Percentiles rank a stretch among this genome's conserved stretches.
phyloP scores from a whole-genome alignment of 2,113 vertebrate species.

The Cygnus buccinator region DNA sequence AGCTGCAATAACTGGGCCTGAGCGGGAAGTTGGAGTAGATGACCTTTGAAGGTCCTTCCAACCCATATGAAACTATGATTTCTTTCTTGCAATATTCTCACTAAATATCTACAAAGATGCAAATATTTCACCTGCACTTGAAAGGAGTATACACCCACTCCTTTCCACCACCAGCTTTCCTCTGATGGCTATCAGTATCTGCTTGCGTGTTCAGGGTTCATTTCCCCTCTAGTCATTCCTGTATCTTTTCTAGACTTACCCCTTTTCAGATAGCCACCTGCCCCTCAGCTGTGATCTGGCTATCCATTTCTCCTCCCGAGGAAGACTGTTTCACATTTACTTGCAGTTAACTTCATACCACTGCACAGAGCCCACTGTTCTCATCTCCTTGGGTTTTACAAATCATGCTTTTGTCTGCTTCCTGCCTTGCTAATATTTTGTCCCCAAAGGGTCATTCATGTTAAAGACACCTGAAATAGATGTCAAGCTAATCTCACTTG shows the following conservation, averaged over 20 bases:
- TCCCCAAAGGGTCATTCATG: neutral
- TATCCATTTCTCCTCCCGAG: neutral
- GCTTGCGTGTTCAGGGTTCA: neutral
- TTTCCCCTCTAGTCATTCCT: neutral
- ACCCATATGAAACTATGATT: neutral
- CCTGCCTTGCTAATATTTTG: neutral
- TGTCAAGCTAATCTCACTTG: neutral
- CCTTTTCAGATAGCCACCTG: neutral
- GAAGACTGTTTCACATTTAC: neutral
- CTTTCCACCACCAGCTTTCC: neutral
- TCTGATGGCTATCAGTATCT: neutral
- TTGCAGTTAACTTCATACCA: neutral
- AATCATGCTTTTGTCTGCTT: neutral
- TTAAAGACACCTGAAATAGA: neutral
- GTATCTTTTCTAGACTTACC: neutral
- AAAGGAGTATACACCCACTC: accelerated
- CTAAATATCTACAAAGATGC: neutral
- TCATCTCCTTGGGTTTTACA: neutral
- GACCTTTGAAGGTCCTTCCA: neutral
- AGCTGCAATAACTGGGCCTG: neutral
- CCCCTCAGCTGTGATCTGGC: neutral
- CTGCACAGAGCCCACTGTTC: neutral
- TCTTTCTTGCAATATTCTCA: neutral
- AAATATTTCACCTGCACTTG: neutral
- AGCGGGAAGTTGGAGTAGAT: neutral